A percentile compares a stretch with the other conserved stretches of the same genome.
phyloP scores from a whole-genome alignment of 1,140 invertebrate species.

The Anastrepha obliqua region DNA sequence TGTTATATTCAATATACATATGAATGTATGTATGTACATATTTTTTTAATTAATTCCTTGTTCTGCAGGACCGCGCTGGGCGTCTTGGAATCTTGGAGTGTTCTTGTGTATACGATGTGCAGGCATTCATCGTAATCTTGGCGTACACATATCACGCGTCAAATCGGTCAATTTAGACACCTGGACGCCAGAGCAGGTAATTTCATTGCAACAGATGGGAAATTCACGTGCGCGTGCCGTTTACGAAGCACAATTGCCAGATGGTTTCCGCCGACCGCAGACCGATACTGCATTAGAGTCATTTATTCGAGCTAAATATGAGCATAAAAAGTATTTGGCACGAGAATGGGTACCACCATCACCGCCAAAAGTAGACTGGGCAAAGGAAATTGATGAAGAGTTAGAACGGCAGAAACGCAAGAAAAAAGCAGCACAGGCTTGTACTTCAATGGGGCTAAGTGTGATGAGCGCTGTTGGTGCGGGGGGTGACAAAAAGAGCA shows the following conservation, averaged over 20 bases:
- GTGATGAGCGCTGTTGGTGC: conserved; percentile 66
- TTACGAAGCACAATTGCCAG: conserved; percentile 97
- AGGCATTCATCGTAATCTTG: conserved; percentile 97
- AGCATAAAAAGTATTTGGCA: conserved; percentile 98
- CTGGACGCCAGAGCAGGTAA: conserved; percentile 99
- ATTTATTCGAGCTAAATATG: conserved; percentile 98
- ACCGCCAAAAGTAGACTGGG: conserved; percentile 88
- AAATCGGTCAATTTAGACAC: conserved; percentile 98
- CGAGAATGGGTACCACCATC: conserved; percentile 94
- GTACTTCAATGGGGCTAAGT: conserved; percentile 66
- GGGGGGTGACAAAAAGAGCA: conserved; percentile 75
- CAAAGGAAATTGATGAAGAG: conserved; percentile 92
- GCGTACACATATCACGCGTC: conserved; percentile 98
- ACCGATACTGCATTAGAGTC: conserved; percentile 94
- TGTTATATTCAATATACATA: too few relatives aligned
- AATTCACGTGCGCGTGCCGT: conserved; percentile 97
- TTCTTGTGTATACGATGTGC: conserved; percentile 99
- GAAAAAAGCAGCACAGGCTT: conserved; percentile 80
- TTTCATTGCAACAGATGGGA: conserved; percentile 95
- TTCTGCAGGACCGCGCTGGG: conserved; percentile 94
- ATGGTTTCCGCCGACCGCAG: conserved; percentile 95
- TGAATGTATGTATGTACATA: background rate
- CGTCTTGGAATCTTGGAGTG: conserved; percentile 98
- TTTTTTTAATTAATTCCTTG: background rate
- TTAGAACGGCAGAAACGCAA: conserved; percentile 86